phyloP scores from a whole-genome alignment of 2,797 vertebrate genomes.

The Paguma larvata region DNA sequence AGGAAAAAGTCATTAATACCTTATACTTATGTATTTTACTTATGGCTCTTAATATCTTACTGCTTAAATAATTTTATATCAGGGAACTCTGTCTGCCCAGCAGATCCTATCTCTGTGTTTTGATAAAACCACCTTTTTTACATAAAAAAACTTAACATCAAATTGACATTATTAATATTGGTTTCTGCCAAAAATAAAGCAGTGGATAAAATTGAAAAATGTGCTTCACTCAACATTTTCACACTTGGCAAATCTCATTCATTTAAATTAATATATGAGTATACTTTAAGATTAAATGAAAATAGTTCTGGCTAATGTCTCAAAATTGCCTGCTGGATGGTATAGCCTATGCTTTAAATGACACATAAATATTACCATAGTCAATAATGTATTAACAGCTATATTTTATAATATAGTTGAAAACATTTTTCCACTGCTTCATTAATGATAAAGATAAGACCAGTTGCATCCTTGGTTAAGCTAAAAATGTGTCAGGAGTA shows the following conservation, averaged over 20 bases:
- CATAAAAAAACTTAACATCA: too few species aligned
- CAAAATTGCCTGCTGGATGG: background rate
- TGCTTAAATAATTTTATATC: background rate
- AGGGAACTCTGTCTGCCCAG: too few species aligned
- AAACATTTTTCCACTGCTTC: background rate
- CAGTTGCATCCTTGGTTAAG: background rate
- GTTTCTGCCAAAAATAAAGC: background rate
- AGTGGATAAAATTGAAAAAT: background rate
- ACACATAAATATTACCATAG: background rate
- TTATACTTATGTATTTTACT: background rate
- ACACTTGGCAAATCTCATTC: background rate
- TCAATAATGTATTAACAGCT: background rate
- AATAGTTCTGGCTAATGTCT: background rate
- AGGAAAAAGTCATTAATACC: background rate
- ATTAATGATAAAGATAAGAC: background rate
- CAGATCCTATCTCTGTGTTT: too few species aligned
- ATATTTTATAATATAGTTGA: background rate
- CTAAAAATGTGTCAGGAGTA: conserved; percentile 5
- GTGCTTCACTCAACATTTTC: background rate
- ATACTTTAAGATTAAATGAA: background rate
- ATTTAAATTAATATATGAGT: background rate
- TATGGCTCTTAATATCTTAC: background rate
- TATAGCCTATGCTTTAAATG: background rate
- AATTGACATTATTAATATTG: background rate
- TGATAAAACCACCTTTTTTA: too few species aligned